Percentiles rank a stretch among this genome's conserved stretches.
These are phyloP conservation scores for Gymnosoma rotundatum DNA, from an alignment of 2,888 invertebrate genomes.

Conservation along the genomic window DNA sequence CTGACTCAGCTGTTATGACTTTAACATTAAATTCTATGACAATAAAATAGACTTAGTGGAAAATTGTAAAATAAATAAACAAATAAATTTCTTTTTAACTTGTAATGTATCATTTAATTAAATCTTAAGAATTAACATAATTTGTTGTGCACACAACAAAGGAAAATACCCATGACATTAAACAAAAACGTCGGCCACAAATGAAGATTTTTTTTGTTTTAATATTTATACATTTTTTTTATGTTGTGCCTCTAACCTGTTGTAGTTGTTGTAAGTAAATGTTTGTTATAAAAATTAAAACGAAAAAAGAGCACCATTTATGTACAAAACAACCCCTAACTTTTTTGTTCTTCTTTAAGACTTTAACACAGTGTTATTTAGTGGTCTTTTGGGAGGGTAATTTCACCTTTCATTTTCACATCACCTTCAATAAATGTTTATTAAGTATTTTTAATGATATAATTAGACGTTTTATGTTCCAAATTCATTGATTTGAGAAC, in stretches of 20 bases:
- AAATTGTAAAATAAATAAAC: not conserved
- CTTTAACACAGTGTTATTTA: not conserved
- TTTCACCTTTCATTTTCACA: not conserved
- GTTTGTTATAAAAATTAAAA: too few species aligned
- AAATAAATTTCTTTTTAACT: not conserved
- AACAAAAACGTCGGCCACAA: not conserved
- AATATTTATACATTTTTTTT: too few species aligned
- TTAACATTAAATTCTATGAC: not conserved
- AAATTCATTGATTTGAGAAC: not conserved
- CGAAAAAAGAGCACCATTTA: too few species aligned
- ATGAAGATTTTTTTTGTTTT: not conserved
- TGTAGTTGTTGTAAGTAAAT: too few species aligned
- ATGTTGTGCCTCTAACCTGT: too few species aligned
- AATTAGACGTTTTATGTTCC: not conserved
- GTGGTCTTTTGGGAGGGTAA: not conserved
- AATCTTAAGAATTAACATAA: not conserved
- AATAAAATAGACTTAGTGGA: not conserved
- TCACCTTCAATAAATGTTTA: not conserved
- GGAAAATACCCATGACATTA: not conserved
- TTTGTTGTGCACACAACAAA: not conserved
- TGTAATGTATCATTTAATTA: not conserved
- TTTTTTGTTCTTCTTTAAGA: not conserved
- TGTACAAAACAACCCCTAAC: too few species aligned
- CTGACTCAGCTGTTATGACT: not conserved
- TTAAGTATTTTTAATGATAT: not conserved